These are phyloP conservation scores for Poeciliopsis infans DNA, from an alignment of 2,797 vertebrate species.

Conservation along the genomic window DNA sequence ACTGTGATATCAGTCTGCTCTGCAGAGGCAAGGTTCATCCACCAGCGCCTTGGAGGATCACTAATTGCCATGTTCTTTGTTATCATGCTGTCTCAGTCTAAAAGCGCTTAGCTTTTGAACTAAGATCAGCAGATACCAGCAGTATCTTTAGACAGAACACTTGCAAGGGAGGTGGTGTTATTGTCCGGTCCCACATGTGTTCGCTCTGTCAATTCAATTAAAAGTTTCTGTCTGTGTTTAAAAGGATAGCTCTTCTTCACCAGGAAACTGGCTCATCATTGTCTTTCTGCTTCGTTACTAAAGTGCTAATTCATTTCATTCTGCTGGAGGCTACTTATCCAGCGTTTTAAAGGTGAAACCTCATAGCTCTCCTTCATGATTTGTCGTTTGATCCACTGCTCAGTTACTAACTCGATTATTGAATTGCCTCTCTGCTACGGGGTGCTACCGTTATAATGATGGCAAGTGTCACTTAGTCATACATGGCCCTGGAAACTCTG, in stretches of 20 bases:
- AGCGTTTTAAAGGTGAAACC: constrained; percentile 33
- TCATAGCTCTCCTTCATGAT: constrained; percentile 56
- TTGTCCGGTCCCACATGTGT: background rate
- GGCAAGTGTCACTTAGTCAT: constrained; percentile 46
- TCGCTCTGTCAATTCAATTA: constrained; percentile 10
- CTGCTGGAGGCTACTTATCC: constrained; percentile 46
- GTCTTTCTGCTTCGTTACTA: constrained; percentile 35
- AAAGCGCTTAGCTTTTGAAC: background rate
- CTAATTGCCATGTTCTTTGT: background rate
- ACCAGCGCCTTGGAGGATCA: constrained; percentile 8
- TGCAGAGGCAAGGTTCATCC: constrained; percentile 6
- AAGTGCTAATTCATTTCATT: constrained; percentile 38
- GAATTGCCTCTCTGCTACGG: constrained; percentile 45
- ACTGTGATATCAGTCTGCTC: background rate
- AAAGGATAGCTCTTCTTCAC: constrained; percentile 14
- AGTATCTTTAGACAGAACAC: background rate
- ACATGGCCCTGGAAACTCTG: constrained; percentile 46
- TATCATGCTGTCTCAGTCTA: background rate
- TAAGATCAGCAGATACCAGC: background rate
- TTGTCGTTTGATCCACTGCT: constrained; percentile 56
- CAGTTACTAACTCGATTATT: constrained; percentile 46
- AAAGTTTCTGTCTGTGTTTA: background rate
- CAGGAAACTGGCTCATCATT: constrained; percentile 32
- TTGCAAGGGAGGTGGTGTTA: background rate
- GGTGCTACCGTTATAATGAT: constrained; percentile 48